Conservation (phyloP, 2,113 vertebrate species). For the Gobius niger region DNA sequence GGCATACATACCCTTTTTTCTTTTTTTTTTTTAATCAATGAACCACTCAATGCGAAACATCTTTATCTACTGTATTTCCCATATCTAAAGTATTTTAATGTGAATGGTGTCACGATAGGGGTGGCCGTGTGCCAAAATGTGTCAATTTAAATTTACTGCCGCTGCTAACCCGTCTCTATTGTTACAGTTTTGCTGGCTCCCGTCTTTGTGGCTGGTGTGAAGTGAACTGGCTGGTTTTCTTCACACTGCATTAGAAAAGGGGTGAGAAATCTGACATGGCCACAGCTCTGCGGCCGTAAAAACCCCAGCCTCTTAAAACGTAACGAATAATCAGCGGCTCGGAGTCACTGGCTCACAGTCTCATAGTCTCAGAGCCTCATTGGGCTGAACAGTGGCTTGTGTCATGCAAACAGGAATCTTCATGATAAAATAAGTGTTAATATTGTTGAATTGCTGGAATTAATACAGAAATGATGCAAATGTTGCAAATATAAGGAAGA, state of each 20-base stretch:
- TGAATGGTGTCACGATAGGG: not conserved
- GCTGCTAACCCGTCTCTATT: constrained; percentile 38
- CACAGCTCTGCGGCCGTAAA: constrained; percentile 32
- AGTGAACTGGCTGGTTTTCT: constrained; percentile 56
- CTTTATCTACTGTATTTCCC: not conserved
- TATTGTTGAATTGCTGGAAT: no score
- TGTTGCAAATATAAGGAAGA: no score
- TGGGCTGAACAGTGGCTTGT: no score
- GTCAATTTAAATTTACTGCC: constrained; percentile 32
- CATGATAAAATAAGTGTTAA: no score
- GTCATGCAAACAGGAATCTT: no score
- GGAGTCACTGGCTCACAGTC: not conserved
- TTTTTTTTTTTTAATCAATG: not conserved
- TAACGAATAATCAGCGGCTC: no score
- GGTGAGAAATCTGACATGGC: constrained; percentile 37
- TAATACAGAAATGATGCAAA: no score
- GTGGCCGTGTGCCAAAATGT: constrained; percentile 15
- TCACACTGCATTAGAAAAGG: constrained; percentile 64
- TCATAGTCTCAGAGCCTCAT: no score
- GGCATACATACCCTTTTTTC: no score
- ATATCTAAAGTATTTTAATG: not conserved
- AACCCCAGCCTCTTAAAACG: constrained; percentile 1
- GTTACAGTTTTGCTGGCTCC: constrained; percentile 52
- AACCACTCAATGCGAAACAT: not conserved
- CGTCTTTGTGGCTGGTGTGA: constrained; percentile 58